These are phyloP conservation scores for Spea bombifrons DNA, from an alignment of 2,113 vertebrate species.

Conservation along the genomic window DNA sequence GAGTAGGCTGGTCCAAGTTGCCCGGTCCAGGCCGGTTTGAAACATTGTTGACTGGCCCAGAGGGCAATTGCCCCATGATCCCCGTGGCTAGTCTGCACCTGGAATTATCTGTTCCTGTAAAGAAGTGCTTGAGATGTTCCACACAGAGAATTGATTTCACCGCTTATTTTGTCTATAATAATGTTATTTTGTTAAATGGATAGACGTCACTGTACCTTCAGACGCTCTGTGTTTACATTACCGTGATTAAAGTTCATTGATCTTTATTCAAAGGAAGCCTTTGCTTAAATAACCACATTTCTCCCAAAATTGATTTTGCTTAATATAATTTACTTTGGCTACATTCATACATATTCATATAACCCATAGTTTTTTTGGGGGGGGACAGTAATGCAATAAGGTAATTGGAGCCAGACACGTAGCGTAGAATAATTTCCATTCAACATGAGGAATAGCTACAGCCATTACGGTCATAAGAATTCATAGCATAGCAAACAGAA, in stretches of 20 bases:
- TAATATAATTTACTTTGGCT: not conserved
- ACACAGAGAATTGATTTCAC: not conserved
- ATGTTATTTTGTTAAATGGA: not conserved
- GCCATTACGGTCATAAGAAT: too few relatives aligned
- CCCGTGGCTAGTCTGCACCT: too few relatives aligned
- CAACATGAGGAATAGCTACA: too few relatives aligned
- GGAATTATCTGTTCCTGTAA: too few relatives aligned
- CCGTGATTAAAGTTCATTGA: slow-evolving; percentile 27
- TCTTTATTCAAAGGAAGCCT: slow-evolving; percentile 8
- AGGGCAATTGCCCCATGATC: too few relatives aligned
- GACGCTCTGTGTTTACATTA: slow-evolving; percentile 15
- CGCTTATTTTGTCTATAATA: not conserved
- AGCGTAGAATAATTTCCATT: too few relatives aligned
- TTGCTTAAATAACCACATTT: not conserved
- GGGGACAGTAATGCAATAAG: too few relatives aligned
- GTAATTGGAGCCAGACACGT: too few relatives aligned
- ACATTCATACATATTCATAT: not conserved
- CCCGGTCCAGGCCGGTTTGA: too few relatives aligned
- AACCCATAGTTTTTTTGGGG: not conserved
- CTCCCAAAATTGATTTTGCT: not conserved
- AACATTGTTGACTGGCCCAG: too few relatives aligned
- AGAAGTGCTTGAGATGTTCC: not conserved
- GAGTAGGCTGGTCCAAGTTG: too few relatives aligned
- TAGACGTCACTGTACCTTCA: slow-evolving; percentile 10
- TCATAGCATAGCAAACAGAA: too few relatives aligned